Conservation (phyloP, 2,888 invertebrate genomes). For the Ophraella communa region DNA sequence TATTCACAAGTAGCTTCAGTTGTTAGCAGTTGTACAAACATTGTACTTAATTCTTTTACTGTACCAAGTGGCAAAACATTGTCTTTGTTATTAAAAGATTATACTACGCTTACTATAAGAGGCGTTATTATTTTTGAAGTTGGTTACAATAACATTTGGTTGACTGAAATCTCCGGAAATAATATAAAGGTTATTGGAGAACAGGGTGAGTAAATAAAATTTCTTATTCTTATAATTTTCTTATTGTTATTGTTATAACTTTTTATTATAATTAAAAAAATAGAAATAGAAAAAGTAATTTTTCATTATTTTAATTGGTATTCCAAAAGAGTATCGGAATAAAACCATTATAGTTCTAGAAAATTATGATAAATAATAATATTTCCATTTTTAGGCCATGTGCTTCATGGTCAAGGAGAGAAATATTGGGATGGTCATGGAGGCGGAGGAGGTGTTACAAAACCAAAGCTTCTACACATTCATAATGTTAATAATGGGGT, state of each 20-base stretch:
- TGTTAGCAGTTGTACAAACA: conserved; percentile 14
- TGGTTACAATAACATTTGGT: conserved; percentile 17
- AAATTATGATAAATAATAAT: no score
- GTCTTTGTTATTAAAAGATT: conserved; percentile 15
- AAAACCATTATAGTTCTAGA: no score
- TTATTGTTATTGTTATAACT: no score
- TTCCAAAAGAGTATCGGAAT: no score
- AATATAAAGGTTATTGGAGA: conserved; percentile 7
- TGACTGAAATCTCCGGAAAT: conserved; percentile 14
- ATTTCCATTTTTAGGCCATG: conserved; percentile 6
- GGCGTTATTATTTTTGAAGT: conserved; percentile 25
- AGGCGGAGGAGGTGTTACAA: conserved; percentile 6
- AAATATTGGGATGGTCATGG: conserved; percentile 28
- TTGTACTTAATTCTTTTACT: conserved; percentile 12
- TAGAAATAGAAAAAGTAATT: no score
- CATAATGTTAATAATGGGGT: neutral
- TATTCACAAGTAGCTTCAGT: conserved; percentile 17
- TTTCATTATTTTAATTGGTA: no score
- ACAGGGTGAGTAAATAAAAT: conserved; percentile 3
- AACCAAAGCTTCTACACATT: conserved; percentile 6
- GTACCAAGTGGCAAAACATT: conserved; percentile 25
- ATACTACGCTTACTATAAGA: conserved; percentile 12
- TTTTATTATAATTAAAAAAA: no score
- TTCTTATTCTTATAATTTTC: no score
- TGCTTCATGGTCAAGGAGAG: conserved; percentile 17